These are phyloP conservation scores for Urosaurus nigricauda DNA, from an alignment of 2,797 vertebrate species.

Conservation along the genomic window DNA sequence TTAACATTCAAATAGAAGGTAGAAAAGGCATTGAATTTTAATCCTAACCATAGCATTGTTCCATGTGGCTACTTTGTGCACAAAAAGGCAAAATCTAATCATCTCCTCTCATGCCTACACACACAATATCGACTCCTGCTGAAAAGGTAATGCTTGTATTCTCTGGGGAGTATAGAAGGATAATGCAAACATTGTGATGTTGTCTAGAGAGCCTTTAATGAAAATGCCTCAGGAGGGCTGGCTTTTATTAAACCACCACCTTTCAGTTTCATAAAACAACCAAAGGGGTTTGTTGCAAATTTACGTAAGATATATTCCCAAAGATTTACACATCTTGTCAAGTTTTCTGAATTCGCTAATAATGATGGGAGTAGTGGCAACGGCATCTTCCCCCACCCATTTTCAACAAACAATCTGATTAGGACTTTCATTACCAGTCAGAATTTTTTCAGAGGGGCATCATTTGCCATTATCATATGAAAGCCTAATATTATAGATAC, in stretches of 20 bases:
- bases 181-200: constrained; percentile 84
- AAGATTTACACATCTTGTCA: constrained; percentile 78
- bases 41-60: constrained; percentile 54
- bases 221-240: constrained; percentile 90
- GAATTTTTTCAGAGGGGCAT: constrained; percentile 80
- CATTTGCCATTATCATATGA: constrained; percentile 85
- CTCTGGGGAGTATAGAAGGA: constrained; percentile 77
- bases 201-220: constrained; percentile 87
- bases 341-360: constrained; percentile 77
- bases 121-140: constrained; percentile 78
- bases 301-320: constrained; percentile 79
- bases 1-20: constrained; percentile 56
- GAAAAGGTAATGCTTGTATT: constrained; percentile 80
- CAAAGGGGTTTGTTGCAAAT: constrained; percentile 78
- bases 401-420: constrained; percentile 80
- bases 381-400: constrained; percentile 43
- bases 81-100: constrained; percentile 70
- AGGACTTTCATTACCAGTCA: constrained; percentile 83
- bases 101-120: constrained; percentile 76
- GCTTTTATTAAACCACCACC: constrained; percentile 84
- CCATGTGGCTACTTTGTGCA: constrained; percentile 60
- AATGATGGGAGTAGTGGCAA: constrained; percentile 30
- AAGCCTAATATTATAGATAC: constrained; percentile 84
- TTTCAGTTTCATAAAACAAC: constrained; percentile 80
- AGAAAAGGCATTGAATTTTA: constrained; percentile 51